Evolutionary conservation across 2,113 vertebrate genomes (phyloP), one percentile per base, ranked within the genome.

Genomic region (Chaetops frenatus): DNA sequence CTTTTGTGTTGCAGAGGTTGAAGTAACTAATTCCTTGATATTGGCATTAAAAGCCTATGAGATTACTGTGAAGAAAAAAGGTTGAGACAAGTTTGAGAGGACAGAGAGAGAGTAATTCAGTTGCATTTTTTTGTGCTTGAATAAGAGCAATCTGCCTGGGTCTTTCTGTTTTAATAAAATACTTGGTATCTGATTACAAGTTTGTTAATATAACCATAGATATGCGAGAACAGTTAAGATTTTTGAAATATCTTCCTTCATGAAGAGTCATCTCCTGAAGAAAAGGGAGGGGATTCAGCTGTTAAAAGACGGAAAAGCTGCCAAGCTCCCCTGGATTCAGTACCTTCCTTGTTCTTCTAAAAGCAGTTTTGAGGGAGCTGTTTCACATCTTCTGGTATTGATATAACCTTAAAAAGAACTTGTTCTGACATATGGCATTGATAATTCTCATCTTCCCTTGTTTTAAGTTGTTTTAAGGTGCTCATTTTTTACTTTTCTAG

Each of bases 351-450:
- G 54, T 82, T 95, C 66, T 79, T 62, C 38, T 85, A 44, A 72
- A 92, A 91, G 53, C 36, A 50, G 38, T 82, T 94, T 28, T 50
- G 28, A 76, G 40, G 31, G 56, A 95, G 61, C 86, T 93, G 77
- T 92, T 96, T 97, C 76, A 38, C 23, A 79, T 92, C 79, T 95
- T 79, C 81, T 80, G 42, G 31, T 95, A 88, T 80, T 93, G 87
- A 72, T 88, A 60, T 92, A 95, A 94, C 81, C 87, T 92, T 33
- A 88, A 62, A 60, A 93, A 21, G 77, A 95, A 54, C 62, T 85
- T 82, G 21, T 66, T 90, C 74, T 82, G 28, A 80, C 93, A 94
- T 85, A 77, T 82, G 93, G 87, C 33, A 77, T 87, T 92, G 84
- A 91, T 95, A 90, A 86, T 73, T 90, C 71, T 88, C 10, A 0